Evolutionary conservation across 1,140 invertebrate species (phyloP).

Genomic region (Camponotus vicinus): DNA sequence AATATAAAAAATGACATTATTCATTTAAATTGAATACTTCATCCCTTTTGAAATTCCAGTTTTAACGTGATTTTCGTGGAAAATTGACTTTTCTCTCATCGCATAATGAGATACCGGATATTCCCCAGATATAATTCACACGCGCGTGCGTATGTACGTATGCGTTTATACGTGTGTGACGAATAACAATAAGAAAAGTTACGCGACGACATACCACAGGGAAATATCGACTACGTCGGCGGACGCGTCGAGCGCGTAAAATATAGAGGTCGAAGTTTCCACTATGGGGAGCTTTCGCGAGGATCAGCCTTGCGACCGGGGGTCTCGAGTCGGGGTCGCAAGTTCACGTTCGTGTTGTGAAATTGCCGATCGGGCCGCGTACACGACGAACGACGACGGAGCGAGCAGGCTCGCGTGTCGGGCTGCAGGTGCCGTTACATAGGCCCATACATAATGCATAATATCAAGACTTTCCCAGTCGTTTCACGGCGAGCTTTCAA

Average conservation of each 20-base stretch:
- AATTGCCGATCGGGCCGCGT: conserved; percentile 58
- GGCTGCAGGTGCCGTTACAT: conserved; percentile 78
- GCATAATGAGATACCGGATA: conserved; percentile 43
- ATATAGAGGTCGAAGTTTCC: conserved; percentile 57
- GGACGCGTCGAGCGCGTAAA: conserved; percentile 23
- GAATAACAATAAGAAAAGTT: conserved; percentile 63
- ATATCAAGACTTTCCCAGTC: conserved; percentile 82
- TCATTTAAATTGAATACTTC: conserved; percentile 39
- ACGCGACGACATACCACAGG: conserved; percentile 50
- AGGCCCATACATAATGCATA: conserved; percentile 84
- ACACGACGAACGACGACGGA: conserved; percentile 41
- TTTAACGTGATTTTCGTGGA: conserved; percentile 34
- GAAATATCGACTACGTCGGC: conserved; percentile 45
- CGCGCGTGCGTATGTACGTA: background rate
- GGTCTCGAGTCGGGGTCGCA: conserved; percentile 66
- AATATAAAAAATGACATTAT: background rate
- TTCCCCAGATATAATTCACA: background rate
- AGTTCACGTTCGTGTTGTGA: conserved; percentile 70
- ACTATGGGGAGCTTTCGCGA: conserved; percentile 30
- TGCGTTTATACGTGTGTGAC: background rate
- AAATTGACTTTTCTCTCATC: conserved; percentile 41
- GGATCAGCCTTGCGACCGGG: conserved; percentile 41
- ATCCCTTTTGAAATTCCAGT: conserved; percentile 18
- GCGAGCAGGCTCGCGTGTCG: conserved; percentile 78
- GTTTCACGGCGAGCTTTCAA: conserved; percentile 84